Evolutionary conservation across 1,140 invertebrate genomes (phyloP), one percentile per base, ranked within the genome.

Genomic region (Diachasma alloeum): DNA sequence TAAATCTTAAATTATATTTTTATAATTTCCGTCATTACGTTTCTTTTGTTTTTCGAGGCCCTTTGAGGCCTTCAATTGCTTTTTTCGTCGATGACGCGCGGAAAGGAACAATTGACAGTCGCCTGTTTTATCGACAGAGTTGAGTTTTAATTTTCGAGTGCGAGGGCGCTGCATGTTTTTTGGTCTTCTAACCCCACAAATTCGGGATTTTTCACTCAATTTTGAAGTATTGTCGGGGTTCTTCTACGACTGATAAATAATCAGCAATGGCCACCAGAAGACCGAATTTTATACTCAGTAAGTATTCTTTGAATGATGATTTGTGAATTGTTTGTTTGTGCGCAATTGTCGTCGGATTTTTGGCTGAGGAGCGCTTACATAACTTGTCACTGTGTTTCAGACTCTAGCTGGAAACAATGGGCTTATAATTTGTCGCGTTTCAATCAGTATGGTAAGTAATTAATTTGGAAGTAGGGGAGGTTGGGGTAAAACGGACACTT

Each of bases 341-440:
- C 67, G n/a, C 6, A 69, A 44, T 22, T 39, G 13, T 39, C 15
- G 42, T 11, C 24, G 26, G n/a, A 74, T 37, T 74, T 46, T 67
- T 37, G 24, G 2, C 13, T 67, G 31, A 63, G 24, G 9, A 13
- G 48, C 70, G 73, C 81, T 86, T 87, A 86, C 76, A 74, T 87
- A 87, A 86, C 56, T 80, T 39, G 46, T 13, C 79, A 59, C 81
- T 74, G 72, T 79, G 83, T 92, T 92, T 82, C 86, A 93, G 92
- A 84, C 77, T 89, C 86, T 42, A 56, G 42, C 74, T 81, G 94
- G 42, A 91, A 91, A 81, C 91, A 91, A 86, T 94, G 92, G 92
- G 91, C 90, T 9, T 95, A 94, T 84, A 93, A 94, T 81, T 70
- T 91, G 37, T 90, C 93, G 72, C 93, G 94, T 86, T 95, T 94